Evolutionary conservation across 2,888 invertebrate species (phyloP), one percentile per base, ranked within the genome.

Genomic region (Notodonta ziczac): DNA sequence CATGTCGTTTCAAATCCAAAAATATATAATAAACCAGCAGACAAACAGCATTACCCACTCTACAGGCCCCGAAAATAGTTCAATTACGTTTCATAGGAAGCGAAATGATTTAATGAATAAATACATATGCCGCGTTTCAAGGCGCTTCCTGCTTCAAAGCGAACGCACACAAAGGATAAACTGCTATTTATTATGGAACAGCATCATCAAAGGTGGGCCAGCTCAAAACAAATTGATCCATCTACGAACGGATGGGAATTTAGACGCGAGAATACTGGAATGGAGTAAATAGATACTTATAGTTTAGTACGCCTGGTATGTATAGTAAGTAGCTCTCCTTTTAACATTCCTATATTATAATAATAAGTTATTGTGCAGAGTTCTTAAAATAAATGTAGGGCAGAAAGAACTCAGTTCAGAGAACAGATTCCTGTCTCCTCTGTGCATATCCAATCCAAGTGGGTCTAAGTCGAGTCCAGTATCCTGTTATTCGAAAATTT

Each of bases 181-280:
- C 65, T 62, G 57, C 50, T 76, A 72, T 77, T 77, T 78, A 75
- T 76, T 71, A 75, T 76, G 66, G 70, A 66, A 71, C 51, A 63
- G 59, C 70, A 63, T 66, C 76, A 76, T 78, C 78, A 77, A 76
- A 77, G 78, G 69, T 73, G 63, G 72, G 70, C 62, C 66, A 68
- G 67, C 65, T 67, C 71, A 65, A 67, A 68, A 76, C 70, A 74
- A 76, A 78, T 76, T 76, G 72, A 75, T 71, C 70, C 64, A 66
- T 69, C 63, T 76, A 62, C 42, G 59, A 50, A 54, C 50, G 58
- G 56, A 56, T 40, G 24, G 16, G 4, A n/a, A 32, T 3, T 32
- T 48, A 48, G 60, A 73, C 55, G 48, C 14, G 1, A 55, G 12
- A 62, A 60, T 12, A 39, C 35, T 57, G 66, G 71, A 73, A 16